Conservation (phyloP, 64 coral and sea anemone species). For the Montipora capricornis region DNA sequence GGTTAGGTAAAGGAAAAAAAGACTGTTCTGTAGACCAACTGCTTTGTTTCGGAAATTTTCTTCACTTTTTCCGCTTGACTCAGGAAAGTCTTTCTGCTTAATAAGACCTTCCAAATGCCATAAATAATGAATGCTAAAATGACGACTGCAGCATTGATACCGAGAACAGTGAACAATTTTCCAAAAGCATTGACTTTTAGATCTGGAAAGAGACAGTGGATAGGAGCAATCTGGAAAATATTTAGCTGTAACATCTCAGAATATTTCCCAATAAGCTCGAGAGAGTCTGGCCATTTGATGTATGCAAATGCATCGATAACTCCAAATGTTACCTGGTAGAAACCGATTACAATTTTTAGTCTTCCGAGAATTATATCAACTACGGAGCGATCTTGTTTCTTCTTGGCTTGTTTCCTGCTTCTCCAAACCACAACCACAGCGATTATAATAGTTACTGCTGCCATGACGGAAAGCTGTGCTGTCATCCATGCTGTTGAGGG, state of each 20-base stretch:
- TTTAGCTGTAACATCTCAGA: too few species aligned
- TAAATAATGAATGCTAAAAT: background rate
- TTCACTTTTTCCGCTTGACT: background rate
- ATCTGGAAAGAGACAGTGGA: conserved; percentile 24
- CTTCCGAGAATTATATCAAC: too few species aligned
- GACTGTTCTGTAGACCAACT: too few species aligned
- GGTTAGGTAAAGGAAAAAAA: background rate
- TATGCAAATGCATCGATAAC: too few species aligned
- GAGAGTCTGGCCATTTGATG: too few species aligned
- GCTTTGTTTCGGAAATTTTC: too few species aligned
- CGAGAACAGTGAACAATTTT: conserved; percentile 15
- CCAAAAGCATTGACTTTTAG: conserved; percentile 18
- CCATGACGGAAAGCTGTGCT: background rate
- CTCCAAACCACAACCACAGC: conserved; percentile 14
- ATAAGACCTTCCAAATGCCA: background rate
- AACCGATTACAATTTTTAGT: too few species aligned
- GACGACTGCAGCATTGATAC: conserved; percentile 2
- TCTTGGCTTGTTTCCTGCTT: background rate
- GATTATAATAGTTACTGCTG: background rate
- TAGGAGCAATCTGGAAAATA: background rate
- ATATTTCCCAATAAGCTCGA: too few species aligned
- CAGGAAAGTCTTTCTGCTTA: background rate
- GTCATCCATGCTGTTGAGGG: conserved; percentile 30
- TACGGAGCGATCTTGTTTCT: too few species aligned
- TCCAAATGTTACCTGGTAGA: too few species aligned